Conservation (phyloP, 2,888 invertebrate genomes). For the Dasypolia templi region DNA sequence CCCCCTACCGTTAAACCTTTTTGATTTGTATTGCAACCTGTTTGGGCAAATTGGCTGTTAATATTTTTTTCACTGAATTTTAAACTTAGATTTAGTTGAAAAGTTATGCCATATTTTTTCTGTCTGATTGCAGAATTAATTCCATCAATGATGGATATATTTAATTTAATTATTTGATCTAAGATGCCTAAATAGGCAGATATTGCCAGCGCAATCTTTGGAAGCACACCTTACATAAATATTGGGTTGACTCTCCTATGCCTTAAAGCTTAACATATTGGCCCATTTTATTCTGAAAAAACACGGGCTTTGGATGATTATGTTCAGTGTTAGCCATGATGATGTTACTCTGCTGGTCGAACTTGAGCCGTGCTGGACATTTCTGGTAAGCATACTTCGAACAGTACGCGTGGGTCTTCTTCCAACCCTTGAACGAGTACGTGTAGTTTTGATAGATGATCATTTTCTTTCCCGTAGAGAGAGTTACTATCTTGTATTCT, state of each 20-base stretch:
- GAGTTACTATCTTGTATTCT: conserved; percentile 33
- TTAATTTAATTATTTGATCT: no score
- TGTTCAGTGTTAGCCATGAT: conserved; percentile 32
- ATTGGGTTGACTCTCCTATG: not conserved
- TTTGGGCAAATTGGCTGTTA: no score
- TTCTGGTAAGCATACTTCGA: conserved; percentile 42
- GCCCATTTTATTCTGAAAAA: conserved; percentile 21
- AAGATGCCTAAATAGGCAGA: no score
- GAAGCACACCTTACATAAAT: no score
- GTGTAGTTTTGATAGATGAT: conserved; percentile 55
- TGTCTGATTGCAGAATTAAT: no score
- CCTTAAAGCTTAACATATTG: conserved; percentile 17
- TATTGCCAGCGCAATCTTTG: not conserved
- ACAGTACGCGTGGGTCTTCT: conserved; percentile 50
- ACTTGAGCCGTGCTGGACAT: conserved; percentile 51
- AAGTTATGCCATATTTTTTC: no score
- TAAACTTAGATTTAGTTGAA: no score
- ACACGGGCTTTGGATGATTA: conserved; percentile 41
- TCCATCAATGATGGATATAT: no score
- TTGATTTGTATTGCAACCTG: no score
- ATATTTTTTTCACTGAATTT: no score
- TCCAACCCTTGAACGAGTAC: conserved; percentile 46
- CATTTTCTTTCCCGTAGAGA: conserved; percentile 46
- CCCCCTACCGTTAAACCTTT: no score
- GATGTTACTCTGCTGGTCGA: conserved; percentile 32